These are phyloP conservation scores for Platyura marginata DNA, from an alignment of 1,140 invertebrate genomes.

Conservation along the genomic window DNA sequence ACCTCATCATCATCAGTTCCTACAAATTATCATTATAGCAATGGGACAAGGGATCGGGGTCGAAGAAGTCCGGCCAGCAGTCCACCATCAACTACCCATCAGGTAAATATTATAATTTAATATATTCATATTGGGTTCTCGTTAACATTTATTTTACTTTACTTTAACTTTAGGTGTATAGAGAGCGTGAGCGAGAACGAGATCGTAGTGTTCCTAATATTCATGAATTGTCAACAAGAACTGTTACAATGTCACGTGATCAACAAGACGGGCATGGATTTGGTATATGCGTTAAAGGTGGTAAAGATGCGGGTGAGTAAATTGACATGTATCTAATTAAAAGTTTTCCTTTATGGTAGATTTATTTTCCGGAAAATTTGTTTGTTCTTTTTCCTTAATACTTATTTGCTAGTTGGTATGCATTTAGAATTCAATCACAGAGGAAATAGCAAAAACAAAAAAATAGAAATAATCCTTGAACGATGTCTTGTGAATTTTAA, in stretches of 20 bases:
- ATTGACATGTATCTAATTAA: background rate
- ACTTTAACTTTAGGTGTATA: conserved; percentile 8
- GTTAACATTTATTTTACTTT: no score
- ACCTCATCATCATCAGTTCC: conserved; percentile 24
- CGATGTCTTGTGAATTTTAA: no score
- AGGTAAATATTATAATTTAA: conserved; percentile 23
- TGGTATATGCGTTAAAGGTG: conserved; percentile 75
- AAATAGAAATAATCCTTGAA: no score
- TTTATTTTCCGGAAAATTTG: background rate
- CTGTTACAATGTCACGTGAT: conserved; percentile 65
- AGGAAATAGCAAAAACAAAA: no score
- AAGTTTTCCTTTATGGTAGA: no score
- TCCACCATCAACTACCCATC: conserved; percentile 48
- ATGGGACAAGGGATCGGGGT: conserved; percentile 18
- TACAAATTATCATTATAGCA: conserved; percentile 25
- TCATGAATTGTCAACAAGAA: conserved; percentile 57
- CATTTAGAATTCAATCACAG: no score
- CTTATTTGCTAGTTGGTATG: no score
- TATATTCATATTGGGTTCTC: no score
- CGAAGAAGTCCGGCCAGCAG: conserved; percentile 51
- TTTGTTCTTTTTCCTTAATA: no score
- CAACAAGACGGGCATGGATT: conserved; percentile 57
- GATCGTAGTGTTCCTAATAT: conserved; percentile 36
- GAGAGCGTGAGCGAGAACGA: conserved; percentile 22
- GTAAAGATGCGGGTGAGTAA: conserved; percentile 58